Conservation (phyloP, 2,797 vertebrate species). For the Pipistrellus kuhlii region DNA sequence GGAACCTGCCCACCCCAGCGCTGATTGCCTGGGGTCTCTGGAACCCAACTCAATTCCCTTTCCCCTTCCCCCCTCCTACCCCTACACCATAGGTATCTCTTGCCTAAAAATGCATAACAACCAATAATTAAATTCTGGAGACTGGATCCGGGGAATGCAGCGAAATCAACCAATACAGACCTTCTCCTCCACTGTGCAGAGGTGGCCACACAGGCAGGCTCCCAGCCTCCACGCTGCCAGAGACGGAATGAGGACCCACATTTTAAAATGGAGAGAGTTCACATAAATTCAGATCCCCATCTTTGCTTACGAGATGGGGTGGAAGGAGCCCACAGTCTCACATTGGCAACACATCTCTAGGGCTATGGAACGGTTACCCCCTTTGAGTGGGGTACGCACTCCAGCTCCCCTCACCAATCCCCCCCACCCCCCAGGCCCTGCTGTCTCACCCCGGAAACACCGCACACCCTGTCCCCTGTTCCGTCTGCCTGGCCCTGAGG, state of each 20-base stretch:
- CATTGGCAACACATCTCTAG: background rate
- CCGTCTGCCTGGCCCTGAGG: background rate
- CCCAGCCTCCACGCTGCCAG: background rate
- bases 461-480: background rate
- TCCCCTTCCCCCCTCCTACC: background rate
- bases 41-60: background rate
- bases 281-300: background rate
- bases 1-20: fast-evolving
- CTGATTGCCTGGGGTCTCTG: background rate
- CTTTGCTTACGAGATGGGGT: background rate
- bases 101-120: background rate
- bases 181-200: fast-evolving
- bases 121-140: background rate
- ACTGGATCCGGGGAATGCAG: background rate
- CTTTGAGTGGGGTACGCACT: background rate
- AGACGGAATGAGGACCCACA: background rate
- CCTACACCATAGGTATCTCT: background rate
- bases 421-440: background rate
- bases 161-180: background rate
- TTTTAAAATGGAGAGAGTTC: background rate
- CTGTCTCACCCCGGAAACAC: background rate
- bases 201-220: background rate
- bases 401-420: background rate
- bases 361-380: background rate
- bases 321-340: background rate